Evolutionary conservation across 2,113 vertebrate species (phyloP).

Genomic region (Psilopsiagon aurifrons): DNA sequence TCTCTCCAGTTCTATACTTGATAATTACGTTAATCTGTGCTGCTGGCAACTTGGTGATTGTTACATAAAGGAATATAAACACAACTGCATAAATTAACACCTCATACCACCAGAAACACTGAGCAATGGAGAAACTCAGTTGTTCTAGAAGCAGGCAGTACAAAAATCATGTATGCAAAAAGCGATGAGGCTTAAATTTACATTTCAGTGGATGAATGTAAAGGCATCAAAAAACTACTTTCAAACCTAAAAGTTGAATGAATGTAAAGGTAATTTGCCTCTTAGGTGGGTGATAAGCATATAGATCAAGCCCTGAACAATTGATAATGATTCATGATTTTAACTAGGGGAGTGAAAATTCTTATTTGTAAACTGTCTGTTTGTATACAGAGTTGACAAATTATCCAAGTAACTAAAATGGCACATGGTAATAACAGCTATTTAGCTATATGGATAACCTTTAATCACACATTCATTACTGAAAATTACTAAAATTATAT

Average conservation of each 20-base stretch:
- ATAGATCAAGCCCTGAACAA: constrained; percentile 60
- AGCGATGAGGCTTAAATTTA: neutral
- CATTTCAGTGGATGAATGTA: neutral
- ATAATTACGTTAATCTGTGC: neutral
- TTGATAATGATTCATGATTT: constrained; percentile 73
- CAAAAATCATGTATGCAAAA: neutral
- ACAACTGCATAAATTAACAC: neutral
- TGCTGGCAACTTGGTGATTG: neutral
- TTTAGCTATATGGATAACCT: constrained; percentile 45
- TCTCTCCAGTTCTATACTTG: neutral
- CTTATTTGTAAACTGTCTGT: constrained; percentile 60
- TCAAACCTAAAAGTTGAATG: neutral
- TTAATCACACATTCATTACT: constrained; percentile 69
- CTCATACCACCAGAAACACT: neutral
- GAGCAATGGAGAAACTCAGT: neutral
- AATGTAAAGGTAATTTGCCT: constrained; percentile 20
- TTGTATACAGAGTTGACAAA: constrained; percentile 50
- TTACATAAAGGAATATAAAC: neutral
- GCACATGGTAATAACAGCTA: constrained; percentile 68
- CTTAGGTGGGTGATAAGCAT: constrained; percentile 47
- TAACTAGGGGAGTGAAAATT: constrained; percentile 54
- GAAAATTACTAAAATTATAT: neutral
- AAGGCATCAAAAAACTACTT: neutral
- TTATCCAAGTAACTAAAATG: constrained; percentile 64
- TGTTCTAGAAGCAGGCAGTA: neutral